A percentile compares a stretch with the other conserved stretches of the same genome.
phyloP scores from a whole-genome alignment of 2,888 invertebrate genomes.

The Rosalia funebris region DNA sequence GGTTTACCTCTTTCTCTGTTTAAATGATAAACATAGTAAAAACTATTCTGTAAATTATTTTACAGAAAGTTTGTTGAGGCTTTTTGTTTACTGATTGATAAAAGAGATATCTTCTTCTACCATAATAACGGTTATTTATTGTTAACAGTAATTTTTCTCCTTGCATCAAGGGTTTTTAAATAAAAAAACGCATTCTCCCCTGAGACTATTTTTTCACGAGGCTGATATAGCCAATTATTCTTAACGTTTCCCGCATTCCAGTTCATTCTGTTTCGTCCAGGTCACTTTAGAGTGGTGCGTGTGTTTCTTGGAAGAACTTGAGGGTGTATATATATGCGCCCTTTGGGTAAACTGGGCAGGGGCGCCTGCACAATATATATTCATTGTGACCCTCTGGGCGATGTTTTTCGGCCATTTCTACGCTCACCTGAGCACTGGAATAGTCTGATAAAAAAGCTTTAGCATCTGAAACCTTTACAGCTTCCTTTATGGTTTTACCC shows the following conservation, averaged over 20 bases:
- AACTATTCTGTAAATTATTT: too few relatives aligned
- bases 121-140: too few relatives aligned
- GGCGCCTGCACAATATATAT: conserved; percentile 49
- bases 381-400: conserved; percentile 56
- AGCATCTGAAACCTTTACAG: conserved; percentile 52
- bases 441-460: conserved; percentile 56
- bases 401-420: conserved; percentile 56
- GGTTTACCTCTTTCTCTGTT: too few relatives aligned
- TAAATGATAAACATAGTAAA: too few relatives aligned
- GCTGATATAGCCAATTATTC: conserved; percentile 19
- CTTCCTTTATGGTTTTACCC: conserved; percentile 20
- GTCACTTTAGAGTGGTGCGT: conserved; percentile 22
- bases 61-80: too few relatives aligned
- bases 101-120: too few relatives aligned
- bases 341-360: conserved; percentile 36
- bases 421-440: conserved; percentile 57
- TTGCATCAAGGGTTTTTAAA: not conserved
- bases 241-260: conserved; percentile 45
- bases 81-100: too few relatives aligned
- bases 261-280: conserved; percentile 24
- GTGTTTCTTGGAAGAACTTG: conserved; percentile 26
- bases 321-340: conserved; percentile 26
- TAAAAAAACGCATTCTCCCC: conserved; percentile 1
- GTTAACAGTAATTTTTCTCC: too few relatives aligned
- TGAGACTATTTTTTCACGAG: not conserved